phyloP scores from a whole-genome alignment of 2,888 invertebrate genomes.

The Hypena proboscidalis region DNA sequence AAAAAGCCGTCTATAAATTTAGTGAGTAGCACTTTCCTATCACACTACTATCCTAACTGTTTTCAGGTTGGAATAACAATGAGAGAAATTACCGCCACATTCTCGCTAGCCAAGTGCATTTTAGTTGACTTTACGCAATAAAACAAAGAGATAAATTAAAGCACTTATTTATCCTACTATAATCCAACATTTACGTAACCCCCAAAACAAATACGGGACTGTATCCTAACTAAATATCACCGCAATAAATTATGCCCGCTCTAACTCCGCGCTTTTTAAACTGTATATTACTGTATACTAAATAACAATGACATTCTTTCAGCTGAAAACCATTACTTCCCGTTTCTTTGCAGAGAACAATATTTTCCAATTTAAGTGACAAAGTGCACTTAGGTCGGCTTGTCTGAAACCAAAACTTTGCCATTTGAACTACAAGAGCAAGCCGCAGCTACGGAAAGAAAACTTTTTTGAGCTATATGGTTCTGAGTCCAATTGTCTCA shows the following conservation, averaged over 20 bases:
- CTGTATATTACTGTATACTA: no score
- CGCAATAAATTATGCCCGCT: constrained; percentile 28
- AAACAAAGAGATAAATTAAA: no score
- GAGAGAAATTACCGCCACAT: no score
- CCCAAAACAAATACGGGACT: constrained; percentile 22
- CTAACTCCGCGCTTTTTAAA: constrained; percentile 39
- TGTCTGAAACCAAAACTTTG: constrained; percentile 82
- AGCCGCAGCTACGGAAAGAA: constrained; percentile 59
- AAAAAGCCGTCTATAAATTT: no score
- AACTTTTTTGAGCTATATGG: constrained; percentile 56
- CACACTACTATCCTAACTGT: no score
- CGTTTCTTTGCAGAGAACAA: constrained; percentile 73
- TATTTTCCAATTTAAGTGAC: constrained; percentile 84
- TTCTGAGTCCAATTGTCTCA: constrained; percentile 29
- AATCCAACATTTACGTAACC: constrained; percentile 16
- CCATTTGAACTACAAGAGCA: constrained; percentile 77
- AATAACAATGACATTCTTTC: constrained; percentile 57
- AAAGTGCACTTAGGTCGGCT: constrained; percentile 83
- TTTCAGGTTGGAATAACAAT: no score
- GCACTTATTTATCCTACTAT: neutral
- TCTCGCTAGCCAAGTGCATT: no score
- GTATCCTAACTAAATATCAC: constrained; percentile 15
- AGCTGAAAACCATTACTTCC: constrained; percentile 60
- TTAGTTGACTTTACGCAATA: no score
- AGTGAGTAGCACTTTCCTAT: no score